A percentile compares a stretch with the other conserved stretches of the same genome.
Conservation (phyloP, 2,113 vertebrate genomes). For the Cygnus buccinator region DNA sequence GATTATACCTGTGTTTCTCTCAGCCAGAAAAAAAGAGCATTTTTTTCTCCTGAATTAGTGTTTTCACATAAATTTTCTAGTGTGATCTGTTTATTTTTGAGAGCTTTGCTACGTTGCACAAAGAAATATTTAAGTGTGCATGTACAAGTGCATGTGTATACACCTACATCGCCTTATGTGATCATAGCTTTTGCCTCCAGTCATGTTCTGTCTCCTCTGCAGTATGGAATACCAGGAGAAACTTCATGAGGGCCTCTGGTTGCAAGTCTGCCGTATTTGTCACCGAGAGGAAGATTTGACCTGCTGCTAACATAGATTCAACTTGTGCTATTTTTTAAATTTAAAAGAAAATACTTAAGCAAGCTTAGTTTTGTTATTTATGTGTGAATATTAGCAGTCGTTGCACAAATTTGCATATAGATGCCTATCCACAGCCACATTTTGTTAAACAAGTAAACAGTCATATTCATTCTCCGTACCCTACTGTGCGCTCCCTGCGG, state of each 20-base stretch:
- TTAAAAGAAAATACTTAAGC: background rate
- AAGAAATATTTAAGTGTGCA: background rate
- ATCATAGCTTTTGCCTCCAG: background rate
- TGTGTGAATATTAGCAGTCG: background rate
- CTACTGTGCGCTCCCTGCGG: background rate
- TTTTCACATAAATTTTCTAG: background rate
- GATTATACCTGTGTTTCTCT: background rate
- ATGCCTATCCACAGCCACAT: background rate
- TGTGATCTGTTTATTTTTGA: too few species aligned
- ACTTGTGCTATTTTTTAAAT: background rate
- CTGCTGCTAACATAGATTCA: background rate
- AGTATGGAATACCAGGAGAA: background rate
- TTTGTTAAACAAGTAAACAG: background rate
- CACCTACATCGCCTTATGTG: background rate
- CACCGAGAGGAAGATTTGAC: background rate
- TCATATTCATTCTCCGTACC: background rate
- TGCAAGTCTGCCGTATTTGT: background rate
- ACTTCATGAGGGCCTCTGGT: background rate
- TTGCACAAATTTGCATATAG: background rate
- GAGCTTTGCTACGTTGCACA: background rate
- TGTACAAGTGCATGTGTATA: background rate
- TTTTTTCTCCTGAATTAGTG: background rate
- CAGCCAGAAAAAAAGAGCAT: background rate
- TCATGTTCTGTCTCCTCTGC: background rate
- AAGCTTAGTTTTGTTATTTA: background rate